Evolutionary conservation across 2,888 invertebrate genomes (phyloP), one percentile per base, ranked within the genome.

Genomic region (Acrobasis repandana): DNA sequence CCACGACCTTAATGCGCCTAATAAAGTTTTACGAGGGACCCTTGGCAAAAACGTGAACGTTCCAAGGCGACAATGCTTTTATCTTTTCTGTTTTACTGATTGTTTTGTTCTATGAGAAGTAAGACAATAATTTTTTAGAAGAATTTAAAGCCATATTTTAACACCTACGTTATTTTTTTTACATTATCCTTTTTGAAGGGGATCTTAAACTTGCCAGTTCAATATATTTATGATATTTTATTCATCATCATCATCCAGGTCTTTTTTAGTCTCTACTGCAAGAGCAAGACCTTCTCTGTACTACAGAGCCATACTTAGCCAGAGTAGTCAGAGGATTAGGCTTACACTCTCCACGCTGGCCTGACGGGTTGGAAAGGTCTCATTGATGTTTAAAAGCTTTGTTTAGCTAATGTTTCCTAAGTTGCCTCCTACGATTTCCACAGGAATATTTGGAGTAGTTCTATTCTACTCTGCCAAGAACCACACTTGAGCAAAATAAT

Each of bases 11-110:
- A 90, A 91, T 90, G 88, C 85, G 87, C 80, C 88, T 91, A 91
- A 91, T 91, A 91, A 91, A 91, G 90, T 90, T 91, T 91, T 90
- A 91, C 87, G 91, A 90, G 77, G 82, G 86, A 86, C 89, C 90
- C 91, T 90, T 85, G 86, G 87, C 84, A 82, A 86, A 86, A 90
- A 89, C 90, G 87, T 86, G 87, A 85, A 87, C 88, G 83, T 84
- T 90, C 77, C 87, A 82, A 87, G 90, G 88, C 89, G 90, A 90
- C 90, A 88, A 90, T 88, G 90, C 90, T 90, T 90, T 90, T 90
- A 90, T 90, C 89, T 90, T 86, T 83, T 83, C 85, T 85, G 85
- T 87, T 86, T 89, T 90, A 89, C 86, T 86, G 90, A 90, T 90
- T 90, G 84, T 82, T 83, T 83, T 80, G 79, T 81, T 86, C 82